Evolutionary conservation across 1,140 invertebrate species (phyloP), one percentile per base, ranked within the genome.

Genomic region (Hycleus phaleratus): DNA sequence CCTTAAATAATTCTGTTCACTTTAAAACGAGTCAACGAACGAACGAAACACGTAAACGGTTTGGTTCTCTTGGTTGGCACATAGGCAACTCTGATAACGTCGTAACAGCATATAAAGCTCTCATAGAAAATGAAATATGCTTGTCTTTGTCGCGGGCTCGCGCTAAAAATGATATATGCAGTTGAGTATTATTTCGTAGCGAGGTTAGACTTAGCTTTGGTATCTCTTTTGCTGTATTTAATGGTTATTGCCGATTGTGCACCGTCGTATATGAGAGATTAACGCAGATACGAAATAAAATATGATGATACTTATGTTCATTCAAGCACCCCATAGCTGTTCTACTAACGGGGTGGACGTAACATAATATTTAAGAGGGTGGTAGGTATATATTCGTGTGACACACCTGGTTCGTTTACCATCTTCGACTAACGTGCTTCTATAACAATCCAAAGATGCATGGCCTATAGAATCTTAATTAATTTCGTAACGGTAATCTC

Each of bases 401-500:
- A 47, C 45, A 46, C 52, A 55, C 43, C 52, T 55, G 52, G 40
- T 47, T 47, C 45, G 43, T 26, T 46, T 55, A 42, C 3, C 4
- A 8, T 11, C 40, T 42, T 26, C 26, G 40, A 24, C 56, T 58
- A 26, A 26, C 60, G 46, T 42, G 18, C 3, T 45, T 6, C 38
- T 26, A 45, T 53, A 53, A 52, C 60, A 58, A 65, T 65, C 66
- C 62, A 59, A 70, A 71, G 68, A 71, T 70, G 65, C 70, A 70
- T 71, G 66, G 67, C 64, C 68, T 68, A 68, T 68, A 68, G 68
- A 71, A 71, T 70, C 67, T 71, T 71, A 71, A 71, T 71, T 71
- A 71, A 71, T 71, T 71, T 70, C 66, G 59, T 62, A 49, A 57
- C 60, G 40, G 65, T 72, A 72, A 72, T 71, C 69, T 68, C 64